Percentiles rank a stretch among this genome's conserved stretches.
These are phyloP conservation scores for Lordiphosa mommai DNA, from an alignment of 1,140 invertebrate species.

Conservation along the genomic window DNA sequence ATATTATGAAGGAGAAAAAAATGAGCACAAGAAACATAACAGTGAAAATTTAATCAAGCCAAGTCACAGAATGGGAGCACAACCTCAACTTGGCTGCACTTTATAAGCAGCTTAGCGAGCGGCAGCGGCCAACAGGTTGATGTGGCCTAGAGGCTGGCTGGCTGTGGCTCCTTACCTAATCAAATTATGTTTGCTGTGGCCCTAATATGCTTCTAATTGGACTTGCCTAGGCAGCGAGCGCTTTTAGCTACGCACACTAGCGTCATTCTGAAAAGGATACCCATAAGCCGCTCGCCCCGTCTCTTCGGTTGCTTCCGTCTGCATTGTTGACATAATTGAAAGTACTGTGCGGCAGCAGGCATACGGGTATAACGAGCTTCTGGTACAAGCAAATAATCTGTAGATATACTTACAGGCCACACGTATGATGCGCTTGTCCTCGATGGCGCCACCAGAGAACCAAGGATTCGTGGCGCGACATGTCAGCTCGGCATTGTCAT, in stretches of 20 bases:
- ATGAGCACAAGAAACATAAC: constrained; percentile 57
- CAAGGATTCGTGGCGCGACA: constrained; percentile 94
- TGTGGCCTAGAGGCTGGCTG: constrained; percentile 12
- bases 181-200: constrained; percentile 60
- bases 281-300: constrained; percentile 28
- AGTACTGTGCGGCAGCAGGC: not conserved
- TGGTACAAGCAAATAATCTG: constrained; percentile 25
- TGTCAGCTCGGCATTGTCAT: constrained; percentile 90
- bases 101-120: constrained; percentile 60
- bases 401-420: constrained; percentile 89
- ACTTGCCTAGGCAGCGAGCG: constrained; percentile 41
- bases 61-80: constrained; percentile 48
- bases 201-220: constrained; percentile 71
- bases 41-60: constrained; percentile 73
- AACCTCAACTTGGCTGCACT: constrained; percentile 55
- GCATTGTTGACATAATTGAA: constrained; percentile 29
- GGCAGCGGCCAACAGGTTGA: constrained; percentile 51
- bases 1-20: constrained; percentile 57
- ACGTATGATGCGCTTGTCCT: constrained; percentile 88
- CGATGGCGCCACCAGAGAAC: constrained; percentile 89
- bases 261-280: constrained; percentile 11
- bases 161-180: constrained; percentile 36
- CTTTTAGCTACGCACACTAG: constrained; percentile 12
- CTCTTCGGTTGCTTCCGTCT: not conserved
- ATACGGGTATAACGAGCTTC: constrained; percentile 23